Evolutionary conservation across 30 jellyfish, hydroid and myxozoan species (phyloP), one percentile per base, ranked within the genome.

Genomic region (Catostylus mosaicus): DNA sequence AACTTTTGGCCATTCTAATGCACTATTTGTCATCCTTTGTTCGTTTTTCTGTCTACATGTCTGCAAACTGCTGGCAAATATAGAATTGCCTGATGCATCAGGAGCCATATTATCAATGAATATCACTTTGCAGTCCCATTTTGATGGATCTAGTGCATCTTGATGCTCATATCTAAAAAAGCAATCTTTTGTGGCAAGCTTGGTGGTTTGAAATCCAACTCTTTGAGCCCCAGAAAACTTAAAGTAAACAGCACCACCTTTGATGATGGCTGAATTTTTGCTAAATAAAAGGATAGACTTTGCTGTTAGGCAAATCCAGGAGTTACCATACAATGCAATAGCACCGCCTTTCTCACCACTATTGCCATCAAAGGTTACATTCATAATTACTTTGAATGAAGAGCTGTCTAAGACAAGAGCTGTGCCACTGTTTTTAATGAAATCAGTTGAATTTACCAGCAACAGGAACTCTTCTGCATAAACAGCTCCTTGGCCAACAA

Each of bases 401-500:
- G 95, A 45, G 22, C 91, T 64, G 72, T 90, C 97, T 61, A 90
- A 52, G n/a, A 90, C 88, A 9, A 90, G 50, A 8, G 95, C 95
- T 33, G 97, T 90, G 26, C 87, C 85, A 45, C 52, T 36, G 50
- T 90, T 90, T 24, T 40, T 7, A 0, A 8, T 23, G 51, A 88
- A 88, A 32, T 22, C 61, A 19, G 85, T 69, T 51, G 46, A 1
- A 11, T 62, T 61, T 0, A 82, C 30, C 34, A 24, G 43, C 24
- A 82, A 24, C 78, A 67, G 33, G 46, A 70, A 82, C 62, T 83
- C 96, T 50, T 83, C 95, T 22, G 91, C 86, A 78, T 90, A 90
- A 1, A 90, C 80, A 40, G 97, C 88, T 31, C 97, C 97, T 84
- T 90, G 97, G 18, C 97, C 97, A 30, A 84, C 73, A 4, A 90